Evolutionary conservation across 2,113 vertebrate genomes (phyloP).

Genomic region (Nestor notabilis): DNA sequence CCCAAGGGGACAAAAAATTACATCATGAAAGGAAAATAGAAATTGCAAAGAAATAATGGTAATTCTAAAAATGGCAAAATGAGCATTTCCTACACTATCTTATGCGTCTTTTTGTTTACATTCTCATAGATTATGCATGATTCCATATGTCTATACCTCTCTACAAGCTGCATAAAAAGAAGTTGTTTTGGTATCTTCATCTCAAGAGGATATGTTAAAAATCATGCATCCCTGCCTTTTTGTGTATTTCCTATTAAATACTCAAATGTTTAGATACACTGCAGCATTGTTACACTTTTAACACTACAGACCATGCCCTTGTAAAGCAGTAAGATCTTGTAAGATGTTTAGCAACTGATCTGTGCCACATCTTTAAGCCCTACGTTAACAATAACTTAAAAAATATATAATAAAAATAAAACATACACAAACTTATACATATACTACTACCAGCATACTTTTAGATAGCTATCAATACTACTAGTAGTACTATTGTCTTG

Average conservation of each 20-base stretch:
- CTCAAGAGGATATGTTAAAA: background rate
- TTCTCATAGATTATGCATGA: background rate
- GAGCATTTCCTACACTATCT: background rate
- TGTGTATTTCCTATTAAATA: background rate
- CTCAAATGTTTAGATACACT: background rate
- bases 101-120: background rate
- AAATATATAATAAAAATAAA: background rate
- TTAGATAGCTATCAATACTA: background rate
- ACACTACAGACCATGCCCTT: background rate
- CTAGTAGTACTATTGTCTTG: background rate
- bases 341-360: background rate
- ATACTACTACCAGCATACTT: accelerated
- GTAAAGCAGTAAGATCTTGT: background rate
- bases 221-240: background rate
- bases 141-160: background rate
- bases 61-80: background rate
- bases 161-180: background rate
- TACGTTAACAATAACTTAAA: background rate
- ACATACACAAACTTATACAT: background rate
- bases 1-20: background rate
- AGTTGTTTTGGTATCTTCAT: background rate
- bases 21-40: background rate
- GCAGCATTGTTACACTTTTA: background rate
- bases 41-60: background rate
- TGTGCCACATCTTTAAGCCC: background rate